phyloP scores from a whole-genome alignment of 2,113 vertebrate species.

The Rhegmatorhina hoffmannsi region DNA sequence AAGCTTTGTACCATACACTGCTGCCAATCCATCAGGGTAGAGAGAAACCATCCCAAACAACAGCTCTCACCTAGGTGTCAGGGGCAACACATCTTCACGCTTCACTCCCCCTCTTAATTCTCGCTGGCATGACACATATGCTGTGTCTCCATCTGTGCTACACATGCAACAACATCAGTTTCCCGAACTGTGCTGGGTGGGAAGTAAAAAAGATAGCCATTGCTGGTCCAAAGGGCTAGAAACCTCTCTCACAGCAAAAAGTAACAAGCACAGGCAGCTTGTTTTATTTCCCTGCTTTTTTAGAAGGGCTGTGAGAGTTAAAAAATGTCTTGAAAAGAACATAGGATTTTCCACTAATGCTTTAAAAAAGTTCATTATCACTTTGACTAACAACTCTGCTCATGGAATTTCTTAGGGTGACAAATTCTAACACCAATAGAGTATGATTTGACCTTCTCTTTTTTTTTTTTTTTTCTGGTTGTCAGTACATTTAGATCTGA shows the following conservation, averaged over 20 bases:
- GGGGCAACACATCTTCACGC: neutral
- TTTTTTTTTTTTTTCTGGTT: neutral
- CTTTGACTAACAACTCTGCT: neutral
- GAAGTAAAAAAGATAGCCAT: neutral
- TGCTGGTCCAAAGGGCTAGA: neutral
- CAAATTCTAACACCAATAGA: neutral
- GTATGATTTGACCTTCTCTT: neutral
- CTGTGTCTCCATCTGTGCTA: neutral
- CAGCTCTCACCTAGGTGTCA: neutral
- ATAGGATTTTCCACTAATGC: neutral
- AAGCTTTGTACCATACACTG: neutral
- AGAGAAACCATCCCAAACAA: neutral
- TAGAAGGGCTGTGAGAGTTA: neutral
- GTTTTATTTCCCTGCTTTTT: neutral
- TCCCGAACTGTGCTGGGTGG: fast-evolving
- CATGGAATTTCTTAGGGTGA: neutral
- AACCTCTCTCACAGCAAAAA: neutral
- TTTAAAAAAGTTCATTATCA: neutral
- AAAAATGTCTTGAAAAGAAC: neutral
- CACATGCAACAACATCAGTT: fast-evolving
- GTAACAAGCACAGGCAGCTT: neutral
- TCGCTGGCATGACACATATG: neutral
- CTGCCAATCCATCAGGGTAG: neutral
- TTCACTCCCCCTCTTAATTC: neutral
- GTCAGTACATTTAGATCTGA: neutral